phyloP scores from a whole-genome alignment of 2,888 invertebrate genomes.

The Hipparchia sbordonii region DNA sequence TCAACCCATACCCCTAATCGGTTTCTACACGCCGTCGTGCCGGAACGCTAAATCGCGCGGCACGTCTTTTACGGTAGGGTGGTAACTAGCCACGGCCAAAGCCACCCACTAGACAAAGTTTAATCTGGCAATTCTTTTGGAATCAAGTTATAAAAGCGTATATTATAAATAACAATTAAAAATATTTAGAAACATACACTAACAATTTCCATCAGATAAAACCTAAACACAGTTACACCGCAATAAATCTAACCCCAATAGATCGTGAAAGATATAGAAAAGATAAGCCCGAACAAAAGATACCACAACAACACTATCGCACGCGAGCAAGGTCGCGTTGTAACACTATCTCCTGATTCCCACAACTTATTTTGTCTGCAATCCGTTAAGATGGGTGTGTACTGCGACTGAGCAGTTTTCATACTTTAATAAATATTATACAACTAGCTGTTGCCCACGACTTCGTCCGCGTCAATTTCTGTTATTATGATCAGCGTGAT shows the following conservation, averaged over 20 bases:
- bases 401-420: slow-evolving; percentile 1
- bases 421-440: too few relatives aligned
- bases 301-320: not conserved
- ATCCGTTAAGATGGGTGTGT: not conserved
- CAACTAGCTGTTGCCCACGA: too few relatives aligned
- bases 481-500: too few relatives aligned
- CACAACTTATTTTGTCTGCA: slow-evolving; percentile 1
- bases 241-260: slow-evolving; percentile 7
- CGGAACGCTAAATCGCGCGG: too few relatives aligned
- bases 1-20: too few relatives aligned
- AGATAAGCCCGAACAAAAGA: not conserved
- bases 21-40: too few relatives aligned
- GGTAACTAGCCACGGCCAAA: too few relatives aligned
- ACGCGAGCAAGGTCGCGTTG: slow-evolving; percentile 1
- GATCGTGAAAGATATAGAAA: slow-evolving; percentile 3
- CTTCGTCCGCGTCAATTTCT: too few relatives aligned
- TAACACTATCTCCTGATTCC: not conserved
- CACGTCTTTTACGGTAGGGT: too few relatives aligned
- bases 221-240: not conserved
- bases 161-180: not conserved
- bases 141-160: too few relatives aligned
- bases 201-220: not conserved
- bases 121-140: too few relatives aligned
- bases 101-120: too few relatives aligned
- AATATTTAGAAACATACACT: not conserved